Evolutionary conservation across 1,140 invertebrate species (phyloP), one percentile per base, ranked within the genome.

Genomic region (Achroia grisella): DNA sequence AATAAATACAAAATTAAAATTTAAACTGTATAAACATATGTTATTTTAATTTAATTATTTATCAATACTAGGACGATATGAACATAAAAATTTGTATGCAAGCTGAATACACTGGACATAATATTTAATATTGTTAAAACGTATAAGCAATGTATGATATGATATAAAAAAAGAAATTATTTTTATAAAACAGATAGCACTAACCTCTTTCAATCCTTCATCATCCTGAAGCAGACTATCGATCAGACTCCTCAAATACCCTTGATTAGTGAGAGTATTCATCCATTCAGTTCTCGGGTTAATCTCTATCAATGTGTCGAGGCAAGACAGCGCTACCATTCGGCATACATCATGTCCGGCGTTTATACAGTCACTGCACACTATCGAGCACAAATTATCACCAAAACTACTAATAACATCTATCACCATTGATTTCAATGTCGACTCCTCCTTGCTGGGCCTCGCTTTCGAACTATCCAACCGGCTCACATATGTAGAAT

Each of bases 341-440:
- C 95, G 92, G 65, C 94, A 95, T 11, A 97, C 91, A 63, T 97
- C 94, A 69, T 97, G 94, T 0, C 94, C 94, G 8, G 91, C 93
- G 9, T 93, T 93, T 6, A 94, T 93, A 47, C 93, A 94, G 84
- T 97, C 96, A 44, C 93, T 89, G 62, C 94, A 95, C 15, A 97
- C 85, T 17, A 94, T 91, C 56, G 94, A 92, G 71, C 96, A 92
- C 10, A 97, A 80, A 66, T 92, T 91, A 44, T 96, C 93, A 0
- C 94, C 93, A 66, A 94, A 96, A 48, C 88, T 85, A 17, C 86
- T 86, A 11, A 88, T 80, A 35, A 81, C 81, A 10, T 82, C 81
- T 4, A 83, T 60, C 11, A 79, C 78, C 66, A 82, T 78, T 0
- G 69, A 65, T 45, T 78, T 86, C 41, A 86, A 57, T 0, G 60